These are phyloP conservation scores for Nematopogon swammerdamellus DNA, from an alignment of 2,888 invertebrate genomes.

Conservation along the genomic window DNA sequence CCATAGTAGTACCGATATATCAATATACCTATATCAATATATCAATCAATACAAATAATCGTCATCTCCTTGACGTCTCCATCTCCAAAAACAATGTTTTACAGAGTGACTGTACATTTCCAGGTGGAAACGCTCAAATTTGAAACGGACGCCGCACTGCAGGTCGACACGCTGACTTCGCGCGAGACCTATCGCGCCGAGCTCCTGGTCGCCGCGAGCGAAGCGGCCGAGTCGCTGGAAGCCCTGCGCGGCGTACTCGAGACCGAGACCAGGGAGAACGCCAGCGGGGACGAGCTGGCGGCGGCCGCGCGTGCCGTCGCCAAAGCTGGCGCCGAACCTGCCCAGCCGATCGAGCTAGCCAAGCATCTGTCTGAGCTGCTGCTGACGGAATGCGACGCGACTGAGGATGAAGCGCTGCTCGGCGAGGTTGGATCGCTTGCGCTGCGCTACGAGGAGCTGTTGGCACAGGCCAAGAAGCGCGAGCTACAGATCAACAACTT, in stretches of 20 bases:
- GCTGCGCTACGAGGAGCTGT: slow-evolving; percentile 64
- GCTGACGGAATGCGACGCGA: slow-evolving; percentile 69
- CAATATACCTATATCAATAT: too few species aligned
- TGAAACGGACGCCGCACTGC: slow-evolving; percentile 74
- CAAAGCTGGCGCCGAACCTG: slow-evolving; percentile 72
- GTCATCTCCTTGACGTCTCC: too few species aligned
- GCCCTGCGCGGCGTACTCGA: slow-evolving; percentile 58
- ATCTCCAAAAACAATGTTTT: too few species aligned
- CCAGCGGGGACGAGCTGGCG: slow-evolving; percentile 58
- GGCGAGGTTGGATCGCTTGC: slow-evolving; percentile 63
- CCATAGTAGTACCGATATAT: too few species aligned
- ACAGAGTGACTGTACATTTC: slow-evolving; percentile 45
- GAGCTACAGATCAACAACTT: slow-evolving; percentile 75
- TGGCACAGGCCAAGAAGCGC: slow-evolving; percentile 68
- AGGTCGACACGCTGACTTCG: slow-evolving; percentile 81
- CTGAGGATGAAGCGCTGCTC: slow-evolving; percentile 62
- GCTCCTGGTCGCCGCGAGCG: slow-evolving; percentile 67
- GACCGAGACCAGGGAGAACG: slow-evolving; percentile 33
- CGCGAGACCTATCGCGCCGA: slow-evolving; percentile 81
- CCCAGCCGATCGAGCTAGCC: slow-evolving; percentile 77
- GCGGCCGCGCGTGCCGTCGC: slow-evolving; percentile 69
- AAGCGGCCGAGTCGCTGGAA: slow-evolving; percentile 66
- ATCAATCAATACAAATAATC: too few species aligned
- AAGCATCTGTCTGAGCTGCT: slow-evolving; percentile 75
- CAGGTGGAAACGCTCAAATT: slow-evolving; percentile 74